A percentile compares a stretch with the other conserved stretches of the same genome.
These are phyloP conservation scores for Hippopotamus amphibius DNA, from an alignment of 2,113 vertebrate species.

Conservation along the genomic window DNA sequence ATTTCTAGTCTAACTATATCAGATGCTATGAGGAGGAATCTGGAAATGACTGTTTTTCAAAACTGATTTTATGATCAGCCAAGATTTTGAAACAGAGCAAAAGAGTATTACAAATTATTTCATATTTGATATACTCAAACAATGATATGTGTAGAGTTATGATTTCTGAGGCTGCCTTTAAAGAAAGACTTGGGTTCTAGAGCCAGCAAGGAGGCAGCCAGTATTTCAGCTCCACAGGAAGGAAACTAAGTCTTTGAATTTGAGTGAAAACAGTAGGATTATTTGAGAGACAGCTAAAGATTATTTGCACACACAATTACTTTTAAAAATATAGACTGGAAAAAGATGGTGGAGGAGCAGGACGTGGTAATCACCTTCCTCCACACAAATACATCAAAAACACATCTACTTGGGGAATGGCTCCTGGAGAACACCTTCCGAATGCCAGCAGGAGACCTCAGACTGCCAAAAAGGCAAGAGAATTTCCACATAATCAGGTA, in stretches of 20 bases:
- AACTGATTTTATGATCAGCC: not conserved
- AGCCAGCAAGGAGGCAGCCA: not conserved
- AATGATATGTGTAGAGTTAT: not conserved
- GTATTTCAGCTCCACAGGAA: not conserved
- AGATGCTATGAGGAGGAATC: not conserved
- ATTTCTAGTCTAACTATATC: not conserved
- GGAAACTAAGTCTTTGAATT: not conserved
- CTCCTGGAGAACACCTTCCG: too few species aligned
- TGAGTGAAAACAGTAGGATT: not conserved
- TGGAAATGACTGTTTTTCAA: not conserved
- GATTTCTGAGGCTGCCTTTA: not conserved
- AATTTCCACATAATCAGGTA: too few species aligned
- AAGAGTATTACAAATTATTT: not conserved
- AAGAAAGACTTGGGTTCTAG: not conserved
- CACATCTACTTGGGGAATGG: too few species aligned
- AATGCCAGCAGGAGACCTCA: too few species aligned
- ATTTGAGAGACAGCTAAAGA: conserved; percentile 2
- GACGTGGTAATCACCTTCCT: too few species aligned
- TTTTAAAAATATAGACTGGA: too few species aligned
- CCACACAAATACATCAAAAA: too few species aligned
- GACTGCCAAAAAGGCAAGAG: too few species aligned
- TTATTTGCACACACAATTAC: too few species aligned
- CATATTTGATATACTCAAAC: not conserved
- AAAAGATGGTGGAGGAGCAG: too few species aligned
- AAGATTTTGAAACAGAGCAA: not conserved